These are phyloP conservation scores for Leptopilina myrica DNA, from an alignment of 2,888 invertebrate genomes.

Conservation along the genomic window DNA sequence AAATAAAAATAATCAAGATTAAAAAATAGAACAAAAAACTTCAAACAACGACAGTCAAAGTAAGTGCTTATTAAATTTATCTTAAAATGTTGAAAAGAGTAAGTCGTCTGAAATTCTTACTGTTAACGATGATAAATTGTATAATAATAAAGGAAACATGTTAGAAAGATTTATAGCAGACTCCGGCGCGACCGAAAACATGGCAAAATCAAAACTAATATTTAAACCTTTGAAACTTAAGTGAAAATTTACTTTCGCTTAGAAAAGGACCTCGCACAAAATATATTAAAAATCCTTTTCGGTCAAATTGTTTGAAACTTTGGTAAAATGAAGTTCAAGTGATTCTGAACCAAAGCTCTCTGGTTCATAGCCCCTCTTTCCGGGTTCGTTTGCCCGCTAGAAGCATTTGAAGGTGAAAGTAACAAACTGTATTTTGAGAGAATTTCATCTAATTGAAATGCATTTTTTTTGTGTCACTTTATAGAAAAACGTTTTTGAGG, in stretches of 20 bases:
- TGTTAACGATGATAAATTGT: background rate
- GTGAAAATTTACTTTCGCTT: too few relatives aligned
- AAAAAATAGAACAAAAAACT: background rate
- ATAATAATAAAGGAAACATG: background rate
- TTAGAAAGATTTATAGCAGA: slow-evolving; percentile 38
- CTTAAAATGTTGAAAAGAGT: background rate
- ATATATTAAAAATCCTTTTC: background rate
- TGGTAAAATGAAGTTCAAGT: too few relatives aligned
- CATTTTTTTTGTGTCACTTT: too few relatives aligned
- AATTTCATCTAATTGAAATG: too few relatives aligned
- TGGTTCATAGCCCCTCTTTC: too few relatives aligned
- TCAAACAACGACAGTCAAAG: background rate
- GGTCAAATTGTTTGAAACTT: too few relatives aligned
- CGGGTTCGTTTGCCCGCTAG: too few relatives aligned
- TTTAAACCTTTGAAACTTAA: slow-evolving; percentile 30
- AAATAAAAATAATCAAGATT: background rate
- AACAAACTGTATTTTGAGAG: too few relatives aligned
- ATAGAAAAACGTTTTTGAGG: too few relatives aligned
- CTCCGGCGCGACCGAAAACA: slow-evolving; percentile 8
- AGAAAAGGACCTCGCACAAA: too few relatives aligned
- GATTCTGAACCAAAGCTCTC: too few relatives aligned
- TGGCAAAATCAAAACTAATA: slow-evolving; percentile 23
- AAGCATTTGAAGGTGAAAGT: too few relatives aligned
- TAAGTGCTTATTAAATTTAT: background rate
- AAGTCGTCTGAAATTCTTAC: background rate